Evolutionary conservation across 1,140 invertebrate species (phyloP), one percentile per base, ranked within the genome.

Genomic region (Cotesia glomerata): DNA sequence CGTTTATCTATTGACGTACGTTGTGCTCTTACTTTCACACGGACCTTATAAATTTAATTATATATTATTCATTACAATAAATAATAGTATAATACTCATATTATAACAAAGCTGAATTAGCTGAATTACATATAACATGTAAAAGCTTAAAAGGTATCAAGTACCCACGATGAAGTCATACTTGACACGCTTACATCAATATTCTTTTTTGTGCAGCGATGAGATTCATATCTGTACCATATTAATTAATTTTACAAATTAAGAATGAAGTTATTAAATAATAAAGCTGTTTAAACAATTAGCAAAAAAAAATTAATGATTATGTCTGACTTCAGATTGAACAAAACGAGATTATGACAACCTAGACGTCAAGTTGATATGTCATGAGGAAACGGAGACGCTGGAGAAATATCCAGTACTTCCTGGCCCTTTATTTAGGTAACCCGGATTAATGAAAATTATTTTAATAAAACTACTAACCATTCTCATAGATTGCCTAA

Each of bases 21-120:
- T 51, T 49, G 52, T 45, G 61, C 61, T 71, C 45, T 66, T 72
- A 72, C 70, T 72, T 72, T 72, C 70, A 72, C 70, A 72, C 63
- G 63, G 70, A 14, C 26, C 63, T 72, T 45, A 45, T 45, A 45
- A 2, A 45, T 45, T 45, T 45, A 45, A 45, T 45, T 45, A 45
- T 45, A 45, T 45, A 45, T 45, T 13, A 72, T 72, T 72, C 65
- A 16, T 58, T 39, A 66, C 36, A 56, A 32, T 52, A 8, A 26
- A 26, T 32, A 32, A 71, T 65, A 65, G 35, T 56, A 68, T 11
- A 39, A 49, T 9, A 49, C 45, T 49, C 13, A 49, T 49, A 9
- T 49, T 54, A 54, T 54, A 14, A 54, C 13, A 13, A 32, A 16
- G 5, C 63, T 35, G 18, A 39, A 64, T 9, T 45, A 16, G 5